These are phyloP conservation scores for Icerya purchasi DNA, from an alignment of 2,888 invertebrate species.

Conservation along the genomic window DNA sequence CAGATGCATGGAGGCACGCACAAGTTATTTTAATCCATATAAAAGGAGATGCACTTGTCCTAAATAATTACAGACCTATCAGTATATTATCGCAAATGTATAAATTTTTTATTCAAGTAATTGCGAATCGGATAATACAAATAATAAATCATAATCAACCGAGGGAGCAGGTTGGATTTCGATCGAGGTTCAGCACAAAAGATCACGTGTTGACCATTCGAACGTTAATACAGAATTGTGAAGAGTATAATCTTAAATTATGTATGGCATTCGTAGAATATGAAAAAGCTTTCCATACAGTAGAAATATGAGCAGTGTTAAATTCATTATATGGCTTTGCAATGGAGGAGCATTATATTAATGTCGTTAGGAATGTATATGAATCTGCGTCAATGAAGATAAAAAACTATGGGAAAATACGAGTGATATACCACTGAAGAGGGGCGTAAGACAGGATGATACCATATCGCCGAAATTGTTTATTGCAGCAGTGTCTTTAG, in stretches of 20 bases:
- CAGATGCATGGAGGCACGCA: background rate
- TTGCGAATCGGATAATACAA: too few species aligned
- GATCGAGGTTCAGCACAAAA: background rate
- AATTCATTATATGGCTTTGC: background rate
- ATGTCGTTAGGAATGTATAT: background rate
- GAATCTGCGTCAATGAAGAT: background rate
- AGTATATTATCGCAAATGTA: too few species aligned
- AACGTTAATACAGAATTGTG: background rate
- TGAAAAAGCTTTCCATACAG: background rate
- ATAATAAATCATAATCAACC: background rate
- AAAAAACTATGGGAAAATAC: background rate
- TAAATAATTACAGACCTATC: background rate
- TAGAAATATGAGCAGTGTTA: background rate
- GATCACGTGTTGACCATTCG: background rate
- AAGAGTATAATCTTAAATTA: background rate
- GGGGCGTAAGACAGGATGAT: background rate
- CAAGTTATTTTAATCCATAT: background rate
- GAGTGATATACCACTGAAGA: background rate
- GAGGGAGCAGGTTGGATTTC: background rate
- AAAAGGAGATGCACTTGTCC: background rate
- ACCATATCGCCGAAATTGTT: background rate
- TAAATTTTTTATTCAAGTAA: too few species aligned
- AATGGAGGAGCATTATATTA: background rate
- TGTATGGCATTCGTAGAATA: background rate
- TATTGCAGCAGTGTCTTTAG: background rate